A percentile compares a stretch with the other conserved stretches of the same genome.
phyloP scores from a whole-genome alignment of 2,888 invertebrate genomes.

The Idaea dimidiata region DNA sequence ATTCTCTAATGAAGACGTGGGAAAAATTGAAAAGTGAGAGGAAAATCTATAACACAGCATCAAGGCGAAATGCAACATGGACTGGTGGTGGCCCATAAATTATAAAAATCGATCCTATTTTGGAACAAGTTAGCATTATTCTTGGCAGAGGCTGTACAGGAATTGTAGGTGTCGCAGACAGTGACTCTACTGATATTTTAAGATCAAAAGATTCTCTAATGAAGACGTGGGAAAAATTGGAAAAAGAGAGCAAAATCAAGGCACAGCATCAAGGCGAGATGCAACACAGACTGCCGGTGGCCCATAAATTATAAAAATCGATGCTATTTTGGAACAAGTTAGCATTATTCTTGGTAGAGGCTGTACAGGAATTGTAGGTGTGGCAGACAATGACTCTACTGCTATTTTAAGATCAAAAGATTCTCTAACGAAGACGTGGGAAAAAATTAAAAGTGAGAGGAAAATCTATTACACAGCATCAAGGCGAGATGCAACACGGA shows the following conservation, averaged over 20 bases:
- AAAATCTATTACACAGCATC: conserved; percentile 6
- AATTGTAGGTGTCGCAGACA: conserved; percentile 13
- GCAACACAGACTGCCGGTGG: conserved; percentile 18
- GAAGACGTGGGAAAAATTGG: no score
- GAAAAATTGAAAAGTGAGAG: conserved; percentile 19
- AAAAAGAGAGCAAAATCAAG: conserved; percentile 16
- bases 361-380: conserved; percentile 20
- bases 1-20: no score
- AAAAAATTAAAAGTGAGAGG: conserved; percentile 5
- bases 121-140: conserved; percentile 18
- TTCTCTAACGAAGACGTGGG: conserved; percentile 4
- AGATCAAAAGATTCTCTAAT: no score
- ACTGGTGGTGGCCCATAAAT: conserved; percentile 20
- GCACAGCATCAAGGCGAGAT: conserved; percentile 6
- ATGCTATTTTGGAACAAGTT: conserved; percentile 20
- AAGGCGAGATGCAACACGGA: conserved; percentile 3
- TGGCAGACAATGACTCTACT: no score
- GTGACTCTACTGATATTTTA: no score
- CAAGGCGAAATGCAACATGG: conserved; percentile 6
- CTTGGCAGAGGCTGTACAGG: conserved; percentile 19
- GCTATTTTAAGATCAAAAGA: no score
- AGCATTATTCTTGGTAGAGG: conserved; percentile 16
- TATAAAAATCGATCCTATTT: conserved; percentile 17
- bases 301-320: conserved; percentile 13
- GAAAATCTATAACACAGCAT: conserved; percentile 11